Percentiles rank a stretch among this genome's conserved stretches.
Conservation (phyloP, 2,113 vertebrate genomes). For the Barbus barbus region DNA sequence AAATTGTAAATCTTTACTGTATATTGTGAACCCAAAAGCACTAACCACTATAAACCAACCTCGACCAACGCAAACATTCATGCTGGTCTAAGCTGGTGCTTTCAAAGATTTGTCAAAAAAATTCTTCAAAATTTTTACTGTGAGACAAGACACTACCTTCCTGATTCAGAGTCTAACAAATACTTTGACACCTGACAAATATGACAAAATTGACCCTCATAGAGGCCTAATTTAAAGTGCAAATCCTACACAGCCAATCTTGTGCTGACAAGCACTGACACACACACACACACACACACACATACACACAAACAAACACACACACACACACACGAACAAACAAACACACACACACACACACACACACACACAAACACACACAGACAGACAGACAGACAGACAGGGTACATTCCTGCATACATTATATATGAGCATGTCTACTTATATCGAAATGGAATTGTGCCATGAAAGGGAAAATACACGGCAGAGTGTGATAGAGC, state of each 20-base stretch:
- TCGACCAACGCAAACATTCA: not conserved
- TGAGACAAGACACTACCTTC: not conserved
- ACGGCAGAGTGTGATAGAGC: not conserved
- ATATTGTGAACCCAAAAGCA: not conserved
- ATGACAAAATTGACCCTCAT: not conserved
- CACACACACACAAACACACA: not conserved
- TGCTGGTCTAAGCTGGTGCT: not conserved
- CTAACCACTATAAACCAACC: not conserved
- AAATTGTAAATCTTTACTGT: not conserved
- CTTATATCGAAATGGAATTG: slow-evolving; percentile 20
- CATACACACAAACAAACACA: not conserved
- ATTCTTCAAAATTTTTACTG: not conserved
- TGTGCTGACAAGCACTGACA: not conserved
- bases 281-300: not conserved
- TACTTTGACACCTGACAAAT: not conserved
- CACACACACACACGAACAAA: not conserved
- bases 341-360: not conserved
- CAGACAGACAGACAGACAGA: not conserved
- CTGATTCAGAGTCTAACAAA: not conserved
- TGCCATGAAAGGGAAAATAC: not conserved
- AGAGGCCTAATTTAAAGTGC: not conserved
- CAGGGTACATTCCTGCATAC: not conserved
- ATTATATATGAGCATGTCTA: slow-evolving; percentile 29
- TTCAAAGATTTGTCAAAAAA: not conserved
- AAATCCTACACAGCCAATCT: not conserved